These are phyloP conservation scores for Oncorhynchus clarkii DNA, from an alignment of 2,113 vertebrate genomes.

Conservation along the genomic window DNA sequence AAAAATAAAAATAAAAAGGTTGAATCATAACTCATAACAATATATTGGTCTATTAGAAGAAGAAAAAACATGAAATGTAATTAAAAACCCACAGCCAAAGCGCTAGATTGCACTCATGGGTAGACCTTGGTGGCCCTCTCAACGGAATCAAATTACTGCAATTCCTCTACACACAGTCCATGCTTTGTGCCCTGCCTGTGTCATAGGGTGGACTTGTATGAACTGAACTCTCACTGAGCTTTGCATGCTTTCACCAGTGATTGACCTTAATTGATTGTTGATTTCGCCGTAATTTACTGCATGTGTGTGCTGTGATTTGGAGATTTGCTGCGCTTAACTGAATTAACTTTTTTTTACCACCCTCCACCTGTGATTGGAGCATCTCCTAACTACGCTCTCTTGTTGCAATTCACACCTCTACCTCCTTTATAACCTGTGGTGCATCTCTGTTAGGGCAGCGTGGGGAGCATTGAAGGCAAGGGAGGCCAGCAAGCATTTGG, in stretches of 20 bases:
- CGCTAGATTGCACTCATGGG: background rate
- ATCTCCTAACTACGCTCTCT: too few relatives aligned
- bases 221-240: background rate
- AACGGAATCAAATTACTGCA: background rate
- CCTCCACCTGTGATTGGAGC: too few relatives aligned
- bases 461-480: too few relatives aligned
- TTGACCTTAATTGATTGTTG: too few relatives aligned
- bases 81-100: background rate
- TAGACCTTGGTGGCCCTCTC: background rate
- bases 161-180: background rate
- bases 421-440: too few relatives aligned
- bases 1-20: slow-evolving; percentile 32
- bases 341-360: background rate
- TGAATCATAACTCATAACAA: slow-evolving; percentile 38
- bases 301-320: background rate
- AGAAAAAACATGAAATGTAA: slow-evolving; percentile 32
- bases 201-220: too few relatives aligned
- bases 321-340: background rate
- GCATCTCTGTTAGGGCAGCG: too few relatives aligned
- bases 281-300: too few relatives aligned
- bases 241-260: background rate
- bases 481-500: too few relatives aligned
- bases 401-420: too few relatives aligned
- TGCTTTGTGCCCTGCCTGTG: background rate
- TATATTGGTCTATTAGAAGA: slow-evolving; percentile 48